Conservation (phyloP, 2,113 vertebrate genomes). For the Lagopus muta region DNA sequence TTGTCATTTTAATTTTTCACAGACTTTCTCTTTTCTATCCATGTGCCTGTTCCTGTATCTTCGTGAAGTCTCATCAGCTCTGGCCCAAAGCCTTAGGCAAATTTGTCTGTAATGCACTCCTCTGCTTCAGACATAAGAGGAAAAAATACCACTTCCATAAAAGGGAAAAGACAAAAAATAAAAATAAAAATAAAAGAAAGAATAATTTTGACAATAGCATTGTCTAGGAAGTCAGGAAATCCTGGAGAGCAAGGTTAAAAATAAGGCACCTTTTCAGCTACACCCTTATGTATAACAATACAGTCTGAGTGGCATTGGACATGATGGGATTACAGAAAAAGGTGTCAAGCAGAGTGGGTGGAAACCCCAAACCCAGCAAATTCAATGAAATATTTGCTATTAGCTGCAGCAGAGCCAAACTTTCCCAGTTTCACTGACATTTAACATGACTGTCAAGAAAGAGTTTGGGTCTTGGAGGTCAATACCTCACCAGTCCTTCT, state of each 20-base stretch:
- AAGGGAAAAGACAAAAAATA: neutral
- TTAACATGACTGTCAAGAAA: neutral
- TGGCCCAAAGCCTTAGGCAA: slow-evolving; percentile 64
- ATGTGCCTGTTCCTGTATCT: slow-evolving; percentile 60
- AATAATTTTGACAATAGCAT: neutral
- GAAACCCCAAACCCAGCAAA: neutral
- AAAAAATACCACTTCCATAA: slow-evolving; percentile 3
- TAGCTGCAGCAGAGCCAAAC: neutral
- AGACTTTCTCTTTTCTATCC: slow-evolving; percentile 60
- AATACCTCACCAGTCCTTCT: neutral
- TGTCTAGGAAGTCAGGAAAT: neutral
- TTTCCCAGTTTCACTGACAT: neutral
- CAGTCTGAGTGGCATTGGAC: neutral
- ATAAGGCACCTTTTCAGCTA: neutral
- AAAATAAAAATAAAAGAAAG: neutral
- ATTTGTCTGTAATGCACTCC: slow-evolving; percentile 53
- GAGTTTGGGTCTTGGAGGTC: neutral
- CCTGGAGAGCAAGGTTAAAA: neutral
- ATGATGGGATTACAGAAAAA: neutral
- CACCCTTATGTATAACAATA: neutral
- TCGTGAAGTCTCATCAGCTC: slow-evolving; percentile 64
- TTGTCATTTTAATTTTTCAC: slow-evolving; percentile 78
- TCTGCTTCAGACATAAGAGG: slow-evolving; percentile 39
- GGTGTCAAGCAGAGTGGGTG: neutral
- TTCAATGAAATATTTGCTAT: neutral